phyloP scores from a whole-genome alignment of 1,140 invertebrate species.

The Frieseomelitta varia region DNA sequence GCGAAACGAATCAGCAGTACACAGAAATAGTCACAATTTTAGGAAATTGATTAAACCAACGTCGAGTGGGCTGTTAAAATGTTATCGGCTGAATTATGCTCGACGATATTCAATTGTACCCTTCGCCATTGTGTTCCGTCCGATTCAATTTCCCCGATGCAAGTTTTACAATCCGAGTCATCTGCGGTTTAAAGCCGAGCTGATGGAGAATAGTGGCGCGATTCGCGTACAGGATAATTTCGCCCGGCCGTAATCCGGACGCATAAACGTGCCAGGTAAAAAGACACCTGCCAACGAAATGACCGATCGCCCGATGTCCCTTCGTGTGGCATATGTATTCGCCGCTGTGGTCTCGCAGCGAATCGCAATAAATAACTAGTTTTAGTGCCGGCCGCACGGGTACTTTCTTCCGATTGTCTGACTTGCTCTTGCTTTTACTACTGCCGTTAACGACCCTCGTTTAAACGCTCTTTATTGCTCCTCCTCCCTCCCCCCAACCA shows the following conservation, averaged over 20 bases:
- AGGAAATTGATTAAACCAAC: too few species aligned
- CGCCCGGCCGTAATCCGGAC: constrained; percentile 47
- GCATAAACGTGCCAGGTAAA: constrained; percentile 47
- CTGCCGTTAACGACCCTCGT: constrained; percentile 46
- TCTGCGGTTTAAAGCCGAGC: background rate
- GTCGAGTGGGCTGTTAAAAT: too few species aligned
- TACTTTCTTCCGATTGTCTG: constrained; percentile 57
- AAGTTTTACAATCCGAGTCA: too few species aligned
- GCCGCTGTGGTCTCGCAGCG: background rate
- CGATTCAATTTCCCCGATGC: too few species aligned
- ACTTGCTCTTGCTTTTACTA: constrained; percentile 53
- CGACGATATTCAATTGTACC: too few species aligned
- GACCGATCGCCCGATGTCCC: background rate
- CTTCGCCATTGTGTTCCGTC: too few species aligned
- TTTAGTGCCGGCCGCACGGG: constrained; percentile 45
- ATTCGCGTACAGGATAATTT: constrained; percentile 41
- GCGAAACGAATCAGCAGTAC: too few species aligned
- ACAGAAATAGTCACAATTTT: too few species aligned
- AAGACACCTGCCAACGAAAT: constrained; percentile 21
- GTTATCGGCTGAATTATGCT: too few species aligned
- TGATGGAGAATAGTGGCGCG: constrained; percentile 33
- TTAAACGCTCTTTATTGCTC: background rate
- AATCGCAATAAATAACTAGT: constrained; percentile 56
- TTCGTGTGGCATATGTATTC: background rate
- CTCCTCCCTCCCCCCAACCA: background rate